Evolutionary conservation across 2,797 vertebrate genomes (phyloP), one percentile per base, ranked within the genome.

Genomic region (Semaprochilodus insignis): DNA sequence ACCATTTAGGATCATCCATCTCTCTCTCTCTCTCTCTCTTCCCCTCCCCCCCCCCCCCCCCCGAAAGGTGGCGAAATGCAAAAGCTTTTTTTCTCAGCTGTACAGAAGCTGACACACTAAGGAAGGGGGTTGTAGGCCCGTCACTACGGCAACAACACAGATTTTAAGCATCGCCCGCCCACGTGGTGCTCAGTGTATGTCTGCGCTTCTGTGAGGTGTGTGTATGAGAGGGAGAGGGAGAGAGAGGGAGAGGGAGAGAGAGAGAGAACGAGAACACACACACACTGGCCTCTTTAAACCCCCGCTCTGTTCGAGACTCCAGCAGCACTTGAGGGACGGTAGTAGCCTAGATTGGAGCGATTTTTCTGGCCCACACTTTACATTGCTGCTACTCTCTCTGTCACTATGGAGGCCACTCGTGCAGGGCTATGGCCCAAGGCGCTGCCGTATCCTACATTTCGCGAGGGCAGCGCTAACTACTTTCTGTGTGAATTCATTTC

Each of bases 321-420:
- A 70, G 75, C 74, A 87, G 78, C 71, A 81, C 83, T 78, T 87
- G 23, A 83, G 84, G 82, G 80, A 85, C 82, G 52, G 62, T 69
- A 60, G 80, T 86, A 85, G 74, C 77, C 82, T 82, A 85, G 84
- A 87, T 87, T 80, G 70, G 17, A 87, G 81, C 21, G 78, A 79
- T 77, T 80, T 84, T 85, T 87, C 70, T 81, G 63, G 74, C 81
- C 76, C 54, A 34, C 4, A 3, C 62, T 16, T 74, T 70, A 63
- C 3, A n/a, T 51, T 74, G 74, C 69, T 72, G 59, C 59, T 27
- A 65, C 73, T 40, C 10, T 74, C 77, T 75, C 83, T 8, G 23
- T 62, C 72, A 72, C 57, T 82, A 82, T 83, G 75, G 79, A 59
- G 84, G 84, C 76, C 80, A 82, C 76, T 84, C 84, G 82, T 63